Base-by-base conservation (phyloP, 2,113 vertebrate genomes). In the Austrofundulus limnaeus region DNA sequence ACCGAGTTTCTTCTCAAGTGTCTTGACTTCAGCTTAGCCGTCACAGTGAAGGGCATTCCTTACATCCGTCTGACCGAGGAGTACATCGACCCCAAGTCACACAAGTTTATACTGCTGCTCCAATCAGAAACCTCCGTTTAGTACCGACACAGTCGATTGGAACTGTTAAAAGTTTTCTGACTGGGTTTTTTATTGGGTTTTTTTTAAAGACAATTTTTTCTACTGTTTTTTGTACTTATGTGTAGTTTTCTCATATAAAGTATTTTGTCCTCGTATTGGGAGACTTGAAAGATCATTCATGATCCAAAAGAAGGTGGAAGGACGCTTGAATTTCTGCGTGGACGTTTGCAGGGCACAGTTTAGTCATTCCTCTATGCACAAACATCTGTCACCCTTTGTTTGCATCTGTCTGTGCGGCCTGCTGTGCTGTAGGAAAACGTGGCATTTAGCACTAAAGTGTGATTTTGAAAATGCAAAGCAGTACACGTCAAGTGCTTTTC, bases 41-140 rank as follows among this genome's bases (percentile, higher is more conserved):
- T 98, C 68, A 96, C 93, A 63, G 72, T 94, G 77, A 96, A 92
- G 87, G 86, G 90, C 85, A 95, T 98, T 81, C 96, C 96, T 0
- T 96, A 94, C 91, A 96, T 98, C 84, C 93, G 94, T 60, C 90
- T 98, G 61, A 94, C 92, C 0, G 96, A 98, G 86, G 94, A 97
- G 70, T 98, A 94, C 15, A 87, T 98, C 60, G 95, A 98, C 88
- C 95, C 96, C 85, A 98, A 98, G 78, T 96, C 95, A 0, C 96
- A 98, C 91, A 98, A 96, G 86, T 98, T 98, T 68, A 90, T 96
- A 82, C 94, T 98, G 92, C 92, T 95, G 87, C 92, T 98, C 87
- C 96, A 98, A 78, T 92, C 91, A 15, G 90, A 92, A 73, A 92
- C 91, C 13, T 92, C 91, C 0, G 90, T 91, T 69, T 91, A 77